Evolutionary conservation across 2,888 invertebrate species (phyloP).

Genomic region (Willowsia nigromaculata): DNA sequence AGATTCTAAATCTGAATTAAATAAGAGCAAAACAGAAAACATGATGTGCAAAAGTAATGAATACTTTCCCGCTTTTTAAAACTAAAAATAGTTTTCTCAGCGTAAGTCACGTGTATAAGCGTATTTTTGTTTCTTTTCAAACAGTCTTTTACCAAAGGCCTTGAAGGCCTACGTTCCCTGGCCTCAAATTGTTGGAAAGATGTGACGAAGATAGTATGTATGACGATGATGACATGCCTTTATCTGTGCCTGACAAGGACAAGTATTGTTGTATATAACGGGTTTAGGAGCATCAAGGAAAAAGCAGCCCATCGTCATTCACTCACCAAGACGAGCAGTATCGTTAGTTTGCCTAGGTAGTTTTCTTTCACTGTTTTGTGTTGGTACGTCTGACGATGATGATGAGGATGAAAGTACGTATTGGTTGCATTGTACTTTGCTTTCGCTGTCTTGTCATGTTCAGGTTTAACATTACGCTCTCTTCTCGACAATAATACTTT

Average conservation of each 20-base stretch:
- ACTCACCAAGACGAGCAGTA: too few species aligned
- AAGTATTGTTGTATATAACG: conserved; percentile 43
- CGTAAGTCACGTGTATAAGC: too few species aligned
- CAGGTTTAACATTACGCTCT: conserved; percentile 20
- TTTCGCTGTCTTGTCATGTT: conserved; percentile 39
- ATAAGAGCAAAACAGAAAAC: too few species aligned
- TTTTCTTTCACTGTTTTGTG: conserved; percentile 1
- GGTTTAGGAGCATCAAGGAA: conserved; percentile 27
- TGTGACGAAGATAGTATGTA: too few species aligned
- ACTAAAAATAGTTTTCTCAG: too few species aligned
- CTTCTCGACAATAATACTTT: conserved; percentile 6
- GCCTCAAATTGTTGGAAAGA: too few species aligned
- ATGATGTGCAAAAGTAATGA: too few species aligned
- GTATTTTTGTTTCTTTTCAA: too few species aligned
- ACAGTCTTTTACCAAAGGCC: too few species aligned
- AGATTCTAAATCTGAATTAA: too few species aligned
- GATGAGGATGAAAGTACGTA: background rate
- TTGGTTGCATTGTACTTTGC: background rate
- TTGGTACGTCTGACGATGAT: background rate
- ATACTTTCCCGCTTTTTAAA: too few species aligned
- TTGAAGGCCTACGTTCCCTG: too few species aligned
- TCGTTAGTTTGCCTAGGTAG: background rate
- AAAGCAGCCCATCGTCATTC: conserved; percentile 3
- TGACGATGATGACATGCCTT: conserved; percentile 12
- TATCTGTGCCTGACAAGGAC: conserved; percentile 53